Base-by-base conservation (phyloP, 2,113 vertebrate genomes). In the Nerophis lumbriciformis region DNA sequence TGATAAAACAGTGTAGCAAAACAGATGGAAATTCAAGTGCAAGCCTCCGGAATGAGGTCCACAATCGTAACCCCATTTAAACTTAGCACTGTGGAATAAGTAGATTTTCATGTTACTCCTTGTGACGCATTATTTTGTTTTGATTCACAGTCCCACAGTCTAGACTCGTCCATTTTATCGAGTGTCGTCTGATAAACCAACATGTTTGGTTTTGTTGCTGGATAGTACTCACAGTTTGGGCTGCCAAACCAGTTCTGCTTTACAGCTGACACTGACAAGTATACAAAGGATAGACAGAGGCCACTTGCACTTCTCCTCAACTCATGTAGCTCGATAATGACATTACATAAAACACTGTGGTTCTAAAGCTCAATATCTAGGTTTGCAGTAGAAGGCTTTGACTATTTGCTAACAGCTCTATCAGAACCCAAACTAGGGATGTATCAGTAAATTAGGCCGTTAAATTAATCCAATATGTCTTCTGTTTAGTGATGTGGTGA, bases 241-340 rank as follows among this genome's bases (percentile, higher is more conserved):
- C 53, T 19, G 55, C 19, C 61, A 72, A 72, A 71, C 62, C 15
- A 16, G 48, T 75, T 78, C 63, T 14, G 10, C 50, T 72, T 73
- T 71, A 69, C 66, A 49, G 59, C 60, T 72, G 56, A 65, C 48
- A 21, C 21, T 61, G 50, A 60, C 51, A 58, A 61, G 51, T 13
- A 37, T 19, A 54, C 11, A 39, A 61, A 47, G 38, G 48, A 52
- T 60, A 35, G 48, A 51, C 57, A 49, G 47, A 72, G 28, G 42
- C 45, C 63, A 68, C 37, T 48, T 63, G 45, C 58, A 57, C 67
- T 52, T 39, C 44, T 63, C 64, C 16, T 65, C 56, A 63, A 45
- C 48, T 79, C 38, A 11, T 66, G 12, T 45, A 67, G 19, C 8
- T 28, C 16, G 11, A 16, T 52, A 19, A 28, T 28, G 21, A 5